Evolutionary conservation across 2,797 vertebrate genomes (phyloP), one percentile per base, ranked within the genome.

Genomic region (Ataeniobius toweri): DNA sequence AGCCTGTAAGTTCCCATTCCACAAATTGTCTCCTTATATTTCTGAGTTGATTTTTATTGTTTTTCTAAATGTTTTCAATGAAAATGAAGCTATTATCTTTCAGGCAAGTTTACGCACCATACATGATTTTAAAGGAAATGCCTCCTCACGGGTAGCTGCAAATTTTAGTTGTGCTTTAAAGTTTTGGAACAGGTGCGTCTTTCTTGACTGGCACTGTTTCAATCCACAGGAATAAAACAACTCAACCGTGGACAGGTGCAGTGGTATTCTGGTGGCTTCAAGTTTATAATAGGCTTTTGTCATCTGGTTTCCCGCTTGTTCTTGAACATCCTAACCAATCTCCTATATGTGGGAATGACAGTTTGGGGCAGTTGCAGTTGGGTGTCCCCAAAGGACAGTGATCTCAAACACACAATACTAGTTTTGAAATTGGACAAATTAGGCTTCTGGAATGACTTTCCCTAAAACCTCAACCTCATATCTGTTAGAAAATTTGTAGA

Each of bases 1-100:
- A 73, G 96, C 96, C 77, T 79, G 96, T 96, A 93, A 95, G 96
- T 95, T 69, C 14, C 0, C 72, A 51, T 67, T 53, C 5, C 6
- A 2, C 22, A 9, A n/a, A 28, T 2, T 18, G 10, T 48, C 31
- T 44, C 63, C 26, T 70, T 41, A 7, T 59, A n/a, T 63, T 2
- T 68, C 48, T 50, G 1, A 24, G 26, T 51, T 61, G 1, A 28
- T 24, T 51, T 51, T 2, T 24, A 31, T 44, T 48, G 0, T 53
- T 46, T 77, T 71, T 31, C 2, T 24, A 24, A 56, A 44, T 58
- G 18, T 2, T 73, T 26, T 18, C 5, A n/a, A 16, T n/a, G 26
- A 26, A n/a, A 28, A 48, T 20, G 6, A 26, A 70, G 24, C 22
- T 48, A 28, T 67, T 6, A 48, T 58, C 5, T 76, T 44, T 28